A percentile compares a stretch with the other conserved stretches of the same genome.
These are phyloP conservation scores for Syrrhaptes paradoxus DNA, from an alignment of 2,113 vertebrate species.

Conservation along the genomic window DNA sequence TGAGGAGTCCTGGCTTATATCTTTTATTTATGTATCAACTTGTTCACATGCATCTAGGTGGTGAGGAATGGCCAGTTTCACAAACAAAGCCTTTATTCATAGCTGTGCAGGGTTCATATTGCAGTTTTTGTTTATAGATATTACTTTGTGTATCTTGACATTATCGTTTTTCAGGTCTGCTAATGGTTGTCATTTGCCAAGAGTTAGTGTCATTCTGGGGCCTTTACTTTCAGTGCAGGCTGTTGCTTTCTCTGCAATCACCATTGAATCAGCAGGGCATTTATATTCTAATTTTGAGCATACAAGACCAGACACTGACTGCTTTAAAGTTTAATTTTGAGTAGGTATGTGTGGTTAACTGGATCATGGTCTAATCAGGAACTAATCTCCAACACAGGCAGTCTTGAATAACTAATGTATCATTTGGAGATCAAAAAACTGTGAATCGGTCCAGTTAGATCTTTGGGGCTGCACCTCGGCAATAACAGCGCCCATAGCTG, in stretches of 20 bases:
- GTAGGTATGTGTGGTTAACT: background rate
- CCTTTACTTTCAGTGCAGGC: background rate
- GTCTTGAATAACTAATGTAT: background rate
- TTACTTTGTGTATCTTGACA: background rate
- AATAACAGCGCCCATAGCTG: background rate
- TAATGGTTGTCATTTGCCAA: background rate
- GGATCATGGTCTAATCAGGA: background rate
- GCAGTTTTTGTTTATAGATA: background rate
- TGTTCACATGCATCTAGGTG: background rate
- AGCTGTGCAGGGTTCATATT: background rate
- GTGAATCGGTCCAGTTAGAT: background rate
- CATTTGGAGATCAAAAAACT: background rate
- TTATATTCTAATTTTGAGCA: background rate
- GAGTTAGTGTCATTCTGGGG: background rate
- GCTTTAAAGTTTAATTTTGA: background rate
- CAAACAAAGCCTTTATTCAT: constrained; percentile 21
- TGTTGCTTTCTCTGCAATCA: background rate
- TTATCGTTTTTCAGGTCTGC: background rate
- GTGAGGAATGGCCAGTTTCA: constrained; percentile 15
- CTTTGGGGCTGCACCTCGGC: background rate
- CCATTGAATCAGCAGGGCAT: background rate
- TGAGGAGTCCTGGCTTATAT: background rate
- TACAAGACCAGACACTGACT: background rate
- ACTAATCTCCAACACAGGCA: background rate
- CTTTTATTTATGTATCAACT: constrained; percentile 7